Conservation (phyloP, 2,888 invertebrate genomes). For the Neocrepidodera transversa region DNA sequence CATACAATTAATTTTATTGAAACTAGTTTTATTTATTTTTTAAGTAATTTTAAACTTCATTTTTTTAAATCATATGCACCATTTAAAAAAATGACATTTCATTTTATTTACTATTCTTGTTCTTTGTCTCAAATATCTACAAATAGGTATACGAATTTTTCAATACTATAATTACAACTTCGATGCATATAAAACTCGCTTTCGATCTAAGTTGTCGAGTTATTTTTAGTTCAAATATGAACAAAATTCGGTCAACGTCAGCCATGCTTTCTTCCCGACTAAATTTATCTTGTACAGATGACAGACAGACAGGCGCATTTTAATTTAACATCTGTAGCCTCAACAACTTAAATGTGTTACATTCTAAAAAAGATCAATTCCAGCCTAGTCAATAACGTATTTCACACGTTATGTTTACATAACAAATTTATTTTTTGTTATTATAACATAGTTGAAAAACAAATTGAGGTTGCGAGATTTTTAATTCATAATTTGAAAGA, state of each 20-base stretch:
- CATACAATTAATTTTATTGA: too few species aligned
- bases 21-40: too few species aligned
- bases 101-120: too few species aligned
- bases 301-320: background rate
- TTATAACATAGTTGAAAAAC: background rate
- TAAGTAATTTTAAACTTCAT: too few species aligned
- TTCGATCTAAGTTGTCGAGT: background rate
- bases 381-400: background rate
- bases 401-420: background rate
- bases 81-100: too few species aligned
- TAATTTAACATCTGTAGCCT: background rate
- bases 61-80: too few species aligned
- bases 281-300: conserved; percentile 8
- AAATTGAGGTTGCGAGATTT: background rate
- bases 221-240: conserved; percentile 12
- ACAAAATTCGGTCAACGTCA: conserved; percentile 10
- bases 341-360: background rate
- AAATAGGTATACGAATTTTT: too few species aligned
- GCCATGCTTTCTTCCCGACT: background rate
- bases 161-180: too few species aligned
- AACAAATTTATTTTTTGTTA: background rate
- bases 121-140: too few species aligned
- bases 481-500: background rate
- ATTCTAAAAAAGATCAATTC: background rate
- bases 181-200: too few species aligned